Conservation (phyloP, 2,113 vertebrate genomes). For the Ceuthmochares aereus region DNA sequence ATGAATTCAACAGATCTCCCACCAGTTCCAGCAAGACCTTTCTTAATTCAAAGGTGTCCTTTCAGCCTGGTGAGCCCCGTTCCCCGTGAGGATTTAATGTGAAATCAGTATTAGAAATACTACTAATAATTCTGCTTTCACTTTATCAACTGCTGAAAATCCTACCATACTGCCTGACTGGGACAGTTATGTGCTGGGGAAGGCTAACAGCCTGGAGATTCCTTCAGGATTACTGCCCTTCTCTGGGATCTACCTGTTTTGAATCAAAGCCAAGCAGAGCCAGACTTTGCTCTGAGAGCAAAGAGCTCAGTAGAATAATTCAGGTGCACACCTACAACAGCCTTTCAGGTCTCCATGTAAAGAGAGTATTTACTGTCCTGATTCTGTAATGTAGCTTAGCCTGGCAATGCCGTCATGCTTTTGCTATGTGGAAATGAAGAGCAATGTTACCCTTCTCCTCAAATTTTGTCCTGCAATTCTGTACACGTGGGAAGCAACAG, state of each 20-base stretch:
- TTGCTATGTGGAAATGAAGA: not conserved
- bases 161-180: not conserved
- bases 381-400: not conserved
- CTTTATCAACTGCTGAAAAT: not conserved
- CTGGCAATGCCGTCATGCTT: not conserved
- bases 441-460: not conserved
- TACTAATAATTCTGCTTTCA: not conserved
- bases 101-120: not conserved
- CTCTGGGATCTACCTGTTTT: not conserved
- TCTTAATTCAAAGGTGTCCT: not conserved
- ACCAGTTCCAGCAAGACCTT: not conserved
- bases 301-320: not conserved
- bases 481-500: not conserved
- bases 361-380: not conserved
- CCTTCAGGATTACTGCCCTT: not conserved
- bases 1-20: not conserved
- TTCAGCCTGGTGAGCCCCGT: not conserved
- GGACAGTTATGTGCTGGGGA: not conserved
- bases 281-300: not conserved
- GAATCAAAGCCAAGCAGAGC: constrained; percentile 1
- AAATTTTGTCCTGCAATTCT: not conserved
- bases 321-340: not conserved
- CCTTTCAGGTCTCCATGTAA: not conserved
- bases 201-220: not conserved
- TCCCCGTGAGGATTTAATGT: not conserved